A percentile compares a stretch with the other conserved stretches of the same genome.
phyloP scores from a whole-genome alignment of 2,888 invertebrate genomes.

The Ptilodon capucinus region DNA sequence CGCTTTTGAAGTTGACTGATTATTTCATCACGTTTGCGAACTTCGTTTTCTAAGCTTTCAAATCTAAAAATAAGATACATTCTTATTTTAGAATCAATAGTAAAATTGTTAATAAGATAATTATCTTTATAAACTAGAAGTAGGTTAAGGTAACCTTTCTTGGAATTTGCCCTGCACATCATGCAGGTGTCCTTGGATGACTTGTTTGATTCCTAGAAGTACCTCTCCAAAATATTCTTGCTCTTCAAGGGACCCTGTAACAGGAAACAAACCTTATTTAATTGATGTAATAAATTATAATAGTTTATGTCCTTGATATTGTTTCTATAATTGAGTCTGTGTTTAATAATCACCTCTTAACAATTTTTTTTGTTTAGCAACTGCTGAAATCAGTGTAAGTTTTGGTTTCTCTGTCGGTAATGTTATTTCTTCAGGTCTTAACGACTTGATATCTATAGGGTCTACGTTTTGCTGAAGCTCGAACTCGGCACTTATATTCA shows the following conservation, averaged over 20 bases:
- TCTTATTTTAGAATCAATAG: not conserved
- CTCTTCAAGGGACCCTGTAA: conserved; percentile 85
- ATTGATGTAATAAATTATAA: conserved; percentile 8
- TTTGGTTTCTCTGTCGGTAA: conserved; percentile 82
- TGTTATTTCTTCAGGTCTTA: conserved; percentile 79
- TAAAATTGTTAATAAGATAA: not conserved
- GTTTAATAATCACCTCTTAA: conserved; percentile 71
- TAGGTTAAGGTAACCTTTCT: too few species aligned
- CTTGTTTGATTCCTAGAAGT: conserved; percentile 89
- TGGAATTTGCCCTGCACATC: conserved; percentile 88
- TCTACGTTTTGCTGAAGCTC: conserved; percentile 57
- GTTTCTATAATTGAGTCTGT: not conserved
- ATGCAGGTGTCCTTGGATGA: conserved; percentile 88
- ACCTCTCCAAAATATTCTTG: conserved; percentile 93
- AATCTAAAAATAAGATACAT: conserved; percentile 71
- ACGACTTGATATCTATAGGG: conserved; percentile 61
- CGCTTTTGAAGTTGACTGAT: conserved; percentile 89
- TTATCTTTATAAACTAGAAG: not conserved
- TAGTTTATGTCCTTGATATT: not conserved
- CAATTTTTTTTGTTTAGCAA: conserved; percentile 83
- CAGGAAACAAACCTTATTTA: conserved; percentile 33
- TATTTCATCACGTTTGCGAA: conserved; percentile 90
- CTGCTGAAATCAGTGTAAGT: conserved; percentile 80
- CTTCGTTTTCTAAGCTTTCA: conserved; percentile 89
- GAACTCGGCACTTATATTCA: conserved; percentile 57